Conservation (phyloP, 2,888 invertebrate species). For the Melipona bicolor region DNA sequence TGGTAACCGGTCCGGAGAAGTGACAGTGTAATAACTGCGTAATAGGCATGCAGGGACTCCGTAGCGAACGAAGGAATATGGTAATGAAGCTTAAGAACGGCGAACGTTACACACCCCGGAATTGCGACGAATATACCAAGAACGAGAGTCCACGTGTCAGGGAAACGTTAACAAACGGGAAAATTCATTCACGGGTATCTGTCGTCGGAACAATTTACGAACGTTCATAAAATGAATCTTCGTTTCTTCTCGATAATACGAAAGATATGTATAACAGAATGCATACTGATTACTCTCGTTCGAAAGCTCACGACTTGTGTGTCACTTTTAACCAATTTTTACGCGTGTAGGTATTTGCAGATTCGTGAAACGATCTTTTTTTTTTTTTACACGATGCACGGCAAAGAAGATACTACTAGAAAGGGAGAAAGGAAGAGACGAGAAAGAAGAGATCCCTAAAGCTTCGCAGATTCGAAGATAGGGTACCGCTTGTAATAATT, state of each 20-base stretch:
- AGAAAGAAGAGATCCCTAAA: conserved; percentile 55
- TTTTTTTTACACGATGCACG: neutral
- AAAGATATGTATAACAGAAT: neutral
- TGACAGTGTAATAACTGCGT: conserved; percentile 66
- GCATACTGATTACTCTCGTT: neutral
- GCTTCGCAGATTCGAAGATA: conserved; percentile 75
- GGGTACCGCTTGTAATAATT: conserved; percentile 74
- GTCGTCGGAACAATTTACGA: conserved; percentile 33
- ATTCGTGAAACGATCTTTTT: too few relatives aligned
- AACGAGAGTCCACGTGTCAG: conserved; percentile 35
- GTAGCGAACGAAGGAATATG: conserved; percentile 64
- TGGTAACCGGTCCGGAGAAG: conserved; percentile 64
- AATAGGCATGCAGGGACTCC: conserved; percentile 61
- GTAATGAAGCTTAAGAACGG: conserved; percentile 63
- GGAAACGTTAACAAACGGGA: conserved; percentile 36
- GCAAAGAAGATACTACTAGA: conserved; percentile 29
- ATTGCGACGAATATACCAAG: conserved; percentile 51
- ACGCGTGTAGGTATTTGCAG: too few relatives aligned
- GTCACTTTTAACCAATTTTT: too few relatives aligned
- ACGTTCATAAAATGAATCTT: neutral
- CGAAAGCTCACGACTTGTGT: too few relatives aligned
- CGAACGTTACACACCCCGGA: conserved; percentile 48
- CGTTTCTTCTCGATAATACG: neutral
- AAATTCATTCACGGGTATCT: conserved; percentile 40
- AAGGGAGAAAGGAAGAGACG: conserved; percentile 17